Evolutionary conservation across 2,113 vertebrate genomes (phyloP).

Genomic region (Nestor notabilis): DNA sequence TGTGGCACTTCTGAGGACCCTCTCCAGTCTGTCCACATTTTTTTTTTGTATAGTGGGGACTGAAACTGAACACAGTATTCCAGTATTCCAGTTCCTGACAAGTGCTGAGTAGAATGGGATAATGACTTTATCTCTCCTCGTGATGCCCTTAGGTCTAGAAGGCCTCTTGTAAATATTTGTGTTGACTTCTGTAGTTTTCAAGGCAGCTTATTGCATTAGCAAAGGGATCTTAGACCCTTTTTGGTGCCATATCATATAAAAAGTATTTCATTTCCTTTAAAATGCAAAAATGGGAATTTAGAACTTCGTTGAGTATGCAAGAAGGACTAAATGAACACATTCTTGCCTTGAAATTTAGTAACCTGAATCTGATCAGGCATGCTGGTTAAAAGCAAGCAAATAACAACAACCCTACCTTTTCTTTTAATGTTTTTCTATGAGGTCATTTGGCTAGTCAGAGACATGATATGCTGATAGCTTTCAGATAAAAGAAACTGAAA

Average conservation of each 20-base stretch:
- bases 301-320: background rate
- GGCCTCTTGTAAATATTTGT: background rate
- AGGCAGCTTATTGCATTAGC: background rate
- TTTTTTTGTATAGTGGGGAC: no score
- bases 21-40: no score
- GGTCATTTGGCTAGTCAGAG: background rate
- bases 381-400: background rate
- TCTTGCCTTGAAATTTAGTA: background rate
- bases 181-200: slow-evolving; percentile 17
- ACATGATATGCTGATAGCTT: background rate
- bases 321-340: background rate
- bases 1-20: no score
- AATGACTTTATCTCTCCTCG: no score
- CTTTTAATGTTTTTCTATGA: background rate
- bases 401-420: background rate
- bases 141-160: background rate
- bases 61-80: no score
- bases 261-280: background rate
- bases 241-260: background rate
- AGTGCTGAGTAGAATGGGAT: no score
- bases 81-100: no score
- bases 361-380: background rate
- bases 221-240: background rate
- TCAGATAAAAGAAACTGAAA: background rate
- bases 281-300: background rate